Evolutionary conservation across 2,113 vertebrate genomes (phyloP).

Genomic region (Tenrec ecaudatus): DNA sequence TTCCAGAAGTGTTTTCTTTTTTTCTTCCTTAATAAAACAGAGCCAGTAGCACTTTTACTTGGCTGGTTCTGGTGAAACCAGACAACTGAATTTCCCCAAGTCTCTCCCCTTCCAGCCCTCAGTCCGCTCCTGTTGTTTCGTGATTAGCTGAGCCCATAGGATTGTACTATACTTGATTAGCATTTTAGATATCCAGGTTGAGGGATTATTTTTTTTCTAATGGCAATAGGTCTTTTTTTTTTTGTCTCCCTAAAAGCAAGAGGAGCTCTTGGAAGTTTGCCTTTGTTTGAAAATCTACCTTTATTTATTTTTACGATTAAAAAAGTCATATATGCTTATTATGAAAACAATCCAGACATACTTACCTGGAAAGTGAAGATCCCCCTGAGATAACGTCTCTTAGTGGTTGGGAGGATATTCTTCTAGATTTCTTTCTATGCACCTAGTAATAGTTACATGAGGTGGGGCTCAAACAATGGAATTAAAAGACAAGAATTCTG

Average conservation of each 20-base stretch:
- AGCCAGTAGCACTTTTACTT: neutral
- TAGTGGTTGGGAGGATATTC: neutral
- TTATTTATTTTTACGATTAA: neutral
- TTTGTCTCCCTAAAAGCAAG: neutral
- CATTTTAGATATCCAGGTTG: neutral
- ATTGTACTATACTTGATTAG: neutral
- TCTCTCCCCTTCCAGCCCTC: neutral
- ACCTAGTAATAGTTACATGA: neutral
- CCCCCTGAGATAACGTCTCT: neutral
- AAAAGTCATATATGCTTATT: neutral
- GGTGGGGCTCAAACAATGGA: too few species aligned
- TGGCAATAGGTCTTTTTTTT: neutral
- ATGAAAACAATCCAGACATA: constrained; percentile 2
- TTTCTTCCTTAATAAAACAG: neutral
- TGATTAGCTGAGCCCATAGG: neutral
- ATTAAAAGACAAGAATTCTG: too few species aligned
- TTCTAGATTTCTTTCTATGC: constrained; percentile 22
- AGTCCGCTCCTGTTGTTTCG: constrained; percentile 7
- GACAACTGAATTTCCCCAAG: neutral
- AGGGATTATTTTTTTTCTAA: neutral
- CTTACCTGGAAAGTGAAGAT: neutral
- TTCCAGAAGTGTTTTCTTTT: neutral
- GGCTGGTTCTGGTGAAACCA: neutral
- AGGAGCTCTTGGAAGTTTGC: neutral
- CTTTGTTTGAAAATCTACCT: constrained; percentile 15